phyloP scores from a whole-genome alignment of 2,888 invertebrate genomes.

The Tenthredo distinguenda region DNA sequence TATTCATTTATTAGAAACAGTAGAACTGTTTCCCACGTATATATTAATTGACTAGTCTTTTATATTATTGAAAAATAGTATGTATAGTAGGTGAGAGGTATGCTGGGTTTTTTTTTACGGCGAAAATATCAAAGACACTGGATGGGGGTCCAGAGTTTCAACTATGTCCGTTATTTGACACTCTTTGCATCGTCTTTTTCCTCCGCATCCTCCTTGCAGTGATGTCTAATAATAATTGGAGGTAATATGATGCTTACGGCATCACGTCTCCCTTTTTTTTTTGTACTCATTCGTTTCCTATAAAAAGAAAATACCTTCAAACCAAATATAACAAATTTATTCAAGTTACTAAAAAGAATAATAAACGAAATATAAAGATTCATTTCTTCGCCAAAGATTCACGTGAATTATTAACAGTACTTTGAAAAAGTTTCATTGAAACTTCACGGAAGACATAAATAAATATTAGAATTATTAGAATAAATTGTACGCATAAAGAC shows the following conservation, averaged over 20 bases:
- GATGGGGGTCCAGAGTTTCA: slow-evolving; percentile 75
- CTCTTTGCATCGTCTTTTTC: slow-evolving; percentile 84
- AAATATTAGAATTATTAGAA: not conserved
- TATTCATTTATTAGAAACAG: not conserved
- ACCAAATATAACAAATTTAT: not conserved
- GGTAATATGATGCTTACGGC: slow-evolving; percentile 77
- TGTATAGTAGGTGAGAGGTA: slow-evolving; percentile 78
- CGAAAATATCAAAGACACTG: slow-evolving; percentile 74
- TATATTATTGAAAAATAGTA: slow-evolving; percentile 67
- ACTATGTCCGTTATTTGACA: slow-evolving; percentile 78
- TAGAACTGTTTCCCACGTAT: not conserved
- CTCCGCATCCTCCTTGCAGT: slow-evolving; percentile 83
- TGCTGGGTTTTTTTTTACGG: slow-evolving; percentile 66
- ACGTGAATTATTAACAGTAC: no score
- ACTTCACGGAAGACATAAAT: not conserved
- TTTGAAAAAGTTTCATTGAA: not conserved
- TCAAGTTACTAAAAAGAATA: not conserved
- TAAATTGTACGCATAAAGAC: not conserved
- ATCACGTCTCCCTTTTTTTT: slow-evolving; percentile 82
- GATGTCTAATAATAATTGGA: slow-evolving; percentile 81
- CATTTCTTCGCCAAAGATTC: not conserved
- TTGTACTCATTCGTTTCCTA: slow-evolving; percentile 94
- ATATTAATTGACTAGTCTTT: not conserved
- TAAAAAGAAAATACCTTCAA: slow-evolving; percentile 62
- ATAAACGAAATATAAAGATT: not conserved